Conservation (phyloP, 2,797 vertebrate species). For the Macropus fuliginosus region DNA sequence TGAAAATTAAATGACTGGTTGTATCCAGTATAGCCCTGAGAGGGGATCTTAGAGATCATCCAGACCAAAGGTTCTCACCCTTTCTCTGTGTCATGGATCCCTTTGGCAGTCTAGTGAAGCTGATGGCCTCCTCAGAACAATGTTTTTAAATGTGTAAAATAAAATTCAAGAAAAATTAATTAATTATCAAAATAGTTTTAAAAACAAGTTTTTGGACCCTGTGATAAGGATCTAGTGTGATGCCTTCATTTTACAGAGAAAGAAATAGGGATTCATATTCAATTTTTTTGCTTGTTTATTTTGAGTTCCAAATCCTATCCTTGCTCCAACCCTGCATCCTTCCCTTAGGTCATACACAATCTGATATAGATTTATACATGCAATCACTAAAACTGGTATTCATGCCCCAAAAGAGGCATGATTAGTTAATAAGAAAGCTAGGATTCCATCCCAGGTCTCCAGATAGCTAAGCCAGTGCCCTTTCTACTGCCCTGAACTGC, state of each 20-base stretch:
- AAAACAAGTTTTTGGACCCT: neutral
- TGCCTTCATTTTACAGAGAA: neutral
- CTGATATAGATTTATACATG: too few species aligned
- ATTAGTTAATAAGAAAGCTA: neutral
- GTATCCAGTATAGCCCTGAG: neutral
- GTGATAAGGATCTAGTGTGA: neutral
- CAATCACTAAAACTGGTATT: neutral
- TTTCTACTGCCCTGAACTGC: neutral
- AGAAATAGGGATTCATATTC: too few species aligned
- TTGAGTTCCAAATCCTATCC: neutral
- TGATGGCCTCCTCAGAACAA: neutral
- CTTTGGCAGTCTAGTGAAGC: neutral
- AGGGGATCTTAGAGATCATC: neutral
- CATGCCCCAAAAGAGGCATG: neutral
- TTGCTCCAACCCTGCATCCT: neutral
- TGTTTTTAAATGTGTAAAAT: neutral
- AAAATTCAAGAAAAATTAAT: neutral
- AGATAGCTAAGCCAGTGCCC: neutral
- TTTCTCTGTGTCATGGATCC: neutral
- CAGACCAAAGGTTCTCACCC: neutral
- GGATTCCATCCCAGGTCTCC: neutral
- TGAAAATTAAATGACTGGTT: neutral
- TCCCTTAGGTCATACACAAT: neutral
- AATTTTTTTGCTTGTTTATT: too few species aligned
- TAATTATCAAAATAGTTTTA: neutral